A percentile compares a stretch with the other conserved stretches of the same genome.
Conservation (phyloP, 1,140 invertebrate species). For the Calephelis nemesis region DNA sequence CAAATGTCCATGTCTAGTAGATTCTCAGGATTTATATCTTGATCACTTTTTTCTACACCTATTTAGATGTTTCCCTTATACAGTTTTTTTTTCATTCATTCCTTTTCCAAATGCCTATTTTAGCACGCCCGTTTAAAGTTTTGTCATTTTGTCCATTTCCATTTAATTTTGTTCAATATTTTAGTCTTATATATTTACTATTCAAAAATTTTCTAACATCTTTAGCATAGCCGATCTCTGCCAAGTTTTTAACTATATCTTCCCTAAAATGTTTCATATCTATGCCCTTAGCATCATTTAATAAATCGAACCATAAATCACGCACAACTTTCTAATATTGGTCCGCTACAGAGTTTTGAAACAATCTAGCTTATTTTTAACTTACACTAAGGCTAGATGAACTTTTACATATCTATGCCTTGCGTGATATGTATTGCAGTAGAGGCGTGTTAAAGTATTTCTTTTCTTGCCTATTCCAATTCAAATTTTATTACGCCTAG, state of each 20-base stretch:
- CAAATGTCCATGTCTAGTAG: background rate
- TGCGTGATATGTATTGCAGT: slow-evolving; percentile 77
- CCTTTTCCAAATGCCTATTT: too few relatives aligned
- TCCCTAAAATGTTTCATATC: background rate
- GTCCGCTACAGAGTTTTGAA: slow-evolving; percentile 76
- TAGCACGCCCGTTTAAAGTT: too few relatives aligned
- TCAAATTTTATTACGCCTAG: slow-evolving; percentile 25
- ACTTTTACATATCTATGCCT: slow-evolving; percentile 70
- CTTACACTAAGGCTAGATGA: slow-evolving; percentile 72
- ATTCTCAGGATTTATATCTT: too few relatives aligned
- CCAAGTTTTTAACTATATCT: background rate
- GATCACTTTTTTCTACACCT: too few relatives aligned
- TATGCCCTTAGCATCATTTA: slow-evolving; percentile 21
- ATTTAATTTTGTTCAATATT: background rate
- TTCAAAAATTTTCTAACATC: background rate
- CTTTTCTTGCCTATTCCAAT: slow-evolving; percentile 21
- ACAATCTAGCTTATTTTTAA: slow-evolving; percentile 68
- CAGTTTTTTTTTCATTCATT: too few relatives aligned
- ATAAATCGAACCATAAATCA: slow-evolving; percentile 41
- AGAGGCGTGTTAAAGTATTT: slow-evolving; percentile 65
- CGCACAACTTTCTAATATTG: slow-evolving; percentile 79
- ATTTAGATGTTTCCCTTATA: too few relatives aligned
- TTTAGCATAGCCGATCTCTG: background rate
- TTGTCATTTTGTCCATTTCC: too few relatives aligned
- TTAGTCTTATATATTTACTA: slow-evolving; percentile 4